A percentile compares a stretch with the other conserved stretches of the same genome.
Evolutionary conservation across 1,140 invertebrate genomes (phyloP).

Genomic region (Idris sp.): DNA sequence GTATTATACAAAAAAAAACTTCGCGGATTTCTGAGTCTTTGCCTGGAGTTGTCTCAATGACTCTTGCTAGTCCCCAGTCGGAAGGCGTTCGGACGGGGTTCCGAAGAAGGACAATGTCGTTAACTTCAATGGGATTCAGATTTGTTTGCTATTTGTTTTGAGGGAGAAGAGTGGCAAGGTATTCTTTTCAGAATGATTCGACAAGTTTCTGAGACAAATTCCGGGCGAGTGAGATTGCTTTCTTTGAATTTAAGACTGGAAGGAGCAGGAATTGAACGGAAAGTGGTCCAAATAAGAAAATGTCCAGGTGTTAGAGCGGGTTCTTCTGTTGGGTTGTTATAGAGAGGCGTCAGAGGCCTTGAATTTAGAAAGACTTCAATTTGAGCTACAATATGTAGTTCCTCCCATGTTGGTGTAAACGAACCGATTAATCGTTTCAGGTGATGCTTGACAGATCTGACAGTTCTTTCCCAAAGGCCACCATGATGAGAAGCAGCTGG

Average conservation of each 20-base stretch:
- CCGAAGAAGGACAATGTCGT: background rate
- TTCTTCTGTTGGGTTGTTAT: background rate
- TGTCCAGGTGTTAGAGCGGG: constrained; percentile 3
- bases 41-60: too few relatives aligned
- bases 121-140: background rate
- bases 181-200: background rate
- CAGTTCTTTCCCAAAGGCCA: background rate
- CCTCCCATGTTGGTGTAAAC: background rate
- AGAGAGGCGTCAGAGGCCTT: background rate
- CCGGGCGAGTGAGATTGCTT: background rate
- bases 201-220: background rate
- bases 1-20: too few relatives aligned
- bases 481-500: constrained; percentile 4
- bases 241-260: background rate
- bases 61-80: too few relatives aligned
- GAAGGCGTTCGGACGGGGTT: background rate
- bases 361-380: constrained; percentile 1
- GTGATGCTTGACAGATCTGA: background rate
- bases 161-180: background rate
- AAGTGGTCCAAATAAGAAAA: constrained; percentile 4
- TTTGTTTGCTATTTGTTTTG: background rate
- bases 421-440: background rate
- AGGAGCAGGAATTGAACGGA: background rate
- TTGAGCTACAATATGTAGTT: background rate
- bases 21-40: too few relatives aligned